Evolutionary conservation across 2,113 vertebrate genomes (phyloP), one percentile per base, ranked within the genome.

Genomic region (Camelus dromedarius): DNA sequence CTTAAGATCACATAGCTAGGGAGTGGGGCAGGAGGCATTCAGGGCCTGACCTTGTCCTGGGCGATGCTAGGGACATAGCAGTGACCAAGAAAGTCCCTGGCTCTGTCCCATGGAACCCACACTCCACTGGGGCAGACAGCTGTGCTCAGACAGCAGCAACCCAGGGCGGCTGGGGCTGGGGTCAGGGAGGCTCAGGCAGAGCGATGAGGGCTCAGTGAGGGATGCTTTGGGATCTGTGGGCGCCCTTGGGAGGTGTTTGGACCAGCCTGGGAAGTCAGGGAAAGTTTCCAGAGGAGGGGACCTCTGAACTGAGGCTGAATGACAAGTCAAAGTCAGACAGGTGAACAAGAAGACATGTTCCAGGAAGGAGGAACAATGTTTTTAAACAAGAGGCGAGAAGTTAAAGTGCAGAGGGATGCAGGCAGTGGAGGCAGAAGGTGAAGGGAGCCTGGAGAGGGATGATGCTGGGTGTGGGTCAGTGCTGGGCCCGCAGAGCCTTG

Each of bases 401-500:
- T 26, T 75, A 10, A 62, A 75, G 16, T 2, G 0, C 38, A 62
- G 13, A 54, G 5, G 54, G 30, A 32, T 58, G 30, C 12, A 7
- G 20, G 14, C 22, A 9, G 38, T 9, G 2, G 24, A 38, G 70
- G 30, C 62, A 28, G 56, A 30, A 52, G n/a, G 54, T 32, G 26
- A 7, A 28, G 24, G 26, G 12, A 67, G 30, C 32, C 4, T 32
- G 28, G 66, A 50, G 82, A 86, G 24, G 54, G 67, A 22, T 4
- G 46, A 83, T 35, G 38, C 58, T 62, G 46, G 32, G 24, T 6
- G 0, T 2, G 35, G 19, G 13, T 70, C 69, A 5, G 30, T 18
- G 24, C 24, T 6, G 24, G 60, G 56, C 58, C 77, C 2, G 1
- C 0, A 28, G 3, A 54, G n/a, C 20, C 18, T 52, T 13, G 4